Conservation (phyloP, 1,140 invertebrate species). For the Heliconius nattereri region DNA sequence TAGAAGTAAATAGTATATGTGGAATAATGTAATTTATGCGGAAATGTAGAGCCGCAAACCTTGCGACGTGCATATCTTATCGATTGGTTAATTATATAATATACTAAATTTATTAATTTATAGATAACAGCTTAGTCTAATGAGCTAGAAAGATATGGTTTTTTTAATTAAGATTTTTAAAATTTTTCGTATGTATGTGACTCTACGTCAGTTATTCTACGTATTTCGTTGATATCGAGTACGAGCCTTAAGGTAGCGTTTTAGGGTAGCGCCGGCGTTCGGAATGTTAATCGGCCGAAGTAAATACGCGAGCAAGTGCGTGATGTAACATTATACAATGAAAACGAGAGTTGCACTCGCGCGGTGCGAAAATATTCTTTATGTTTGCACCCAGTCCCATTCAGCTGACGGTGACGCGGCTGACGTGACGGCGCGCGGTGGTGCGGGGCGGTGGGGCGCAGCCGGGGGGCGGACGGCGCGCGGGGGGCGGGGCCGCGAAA, state of each 20-base stretch:
- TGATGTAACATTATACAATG: conserved; percentile 69
- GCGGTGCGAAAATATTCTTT: conserved; percentile 65
- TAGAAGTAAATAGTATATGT: background rate
- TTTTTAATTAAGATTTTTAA: background rate
- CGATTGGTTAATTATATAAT: background rate
- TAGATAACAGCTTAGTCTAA: background rate
- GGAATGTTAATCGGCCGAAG: conserved; percentile 54
- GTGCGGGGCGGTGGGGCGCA: conserved; percentile 31
- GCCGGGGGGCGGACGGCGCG: conserved; percentile 40
- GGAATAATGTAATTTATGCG: background rate
- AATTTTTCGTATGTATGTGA: background rate
- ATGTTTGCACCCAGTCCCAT: conserved; percentile 62
- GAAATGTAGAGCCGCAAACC: conserved; percentile 1
- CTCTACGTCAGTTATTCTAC: background rate
- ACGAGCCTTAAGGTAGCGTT: conserved; percentile 19
- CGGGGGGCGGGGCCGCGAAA: conserved; percentile 55
- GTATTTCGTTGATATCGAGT: conserved; percentile 3
- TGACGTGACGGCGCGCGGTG: conserved; percentile 56
- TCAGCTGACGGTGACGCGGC: conserved; percentile 58
- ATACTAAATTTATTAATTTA: background rate
- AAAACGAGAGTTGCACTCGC: conserved; percentile 65
- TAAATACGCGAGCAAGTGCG: conserved; percentile 56
- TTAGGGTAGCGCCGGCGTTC: conserved; percentile 40
- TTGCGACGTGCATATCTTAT: background rate
- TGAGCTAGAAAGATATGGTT: background rate